Base-by-base conservation (phyloP, 2,888 invertebrate genomes). In the Diadegma fenestrale region DNA sequence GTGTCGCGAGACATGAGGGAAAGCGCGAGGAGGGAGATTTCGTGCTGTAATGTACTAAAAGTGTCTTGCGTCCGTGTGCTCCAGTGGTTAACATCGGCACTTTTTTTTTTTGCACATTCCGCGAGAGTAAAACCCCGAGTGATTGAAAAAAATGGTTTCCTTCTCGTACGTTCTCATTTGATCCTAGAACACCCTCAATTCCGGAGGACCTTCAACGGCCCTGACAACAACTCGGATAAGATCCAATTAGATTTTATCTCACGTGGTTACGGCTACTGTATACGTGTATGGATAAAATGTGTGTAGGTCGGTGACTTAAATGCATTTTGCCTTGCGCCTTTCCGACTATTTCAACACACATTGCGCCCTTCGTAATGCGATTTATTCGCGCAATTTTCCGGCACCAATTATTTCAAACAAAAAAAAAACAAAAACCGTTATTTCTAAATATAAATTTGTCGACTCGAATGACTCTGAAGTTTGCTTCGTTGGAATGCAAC, bases 121-220 rank as follows among this genome's bases (percentile, higher is more conserved):
- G 8, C 41, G 37, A 68, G 61, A 26, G 69, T 45, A 68, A 22
- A 58, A 12, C 43, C 19, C 19, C 51, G 54, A 58, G 73, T 73
- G 81, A 85, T 84, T 84, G 84, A 81, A 85, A 81, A 81, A 81
- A 85, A 85, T 81, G 41, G 72, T 73, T 78, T 63, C 66, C 58
- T 61, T 26, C 68, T 66, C 81, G 63, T 81, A 84, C 48, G 17
- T 78, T 84, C 66, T 73, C 73, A 63, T 85, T 85, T 73, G 75
- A 63, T 69, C 41, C 37, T 68, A 26, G n/a, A 41, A 61, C 58
- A 30, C 7, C 33, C 48, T 26, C 41, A 30, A 41, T 73, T 73
- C 22, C 26, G 51, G 30, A 41, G 14, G 33, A 45, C 33, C 63
- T 79, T 69, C 22, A 7, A 26, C 77, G 61, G 19, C 54, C 19